phyloP scores from a whole-genome alignment of 2,113 vertebrate genomes.

The Copsychus sechellarum region DNA sequence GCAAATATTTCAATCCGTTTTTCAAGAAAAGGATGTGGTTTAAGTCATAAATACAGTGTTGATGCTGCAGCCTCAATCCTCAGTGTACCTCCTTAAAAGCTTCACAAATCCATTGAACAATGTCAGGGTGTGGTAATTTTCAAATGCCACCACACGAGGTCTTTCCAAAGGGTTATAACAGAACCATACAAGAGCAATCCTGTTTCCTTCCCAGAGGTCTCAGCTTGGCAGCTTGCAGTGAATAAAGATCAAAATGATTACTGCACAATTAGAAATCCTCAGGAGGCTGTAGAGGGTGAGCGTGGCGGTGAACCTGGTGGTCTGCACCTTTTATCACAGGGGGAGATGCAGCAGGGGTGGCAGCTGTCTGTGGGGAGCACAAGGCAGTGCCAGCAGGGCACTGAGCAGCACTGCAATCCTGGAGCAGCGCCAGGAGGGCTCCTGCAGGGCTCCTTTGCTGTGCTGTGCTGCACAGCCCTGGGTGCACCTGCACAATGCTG shows the following conservation, averaged over 20 bases:
- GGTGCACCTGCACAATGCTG: neutral
- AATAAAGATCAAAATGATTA: neutral
- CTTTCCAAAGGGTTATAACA: neutral
- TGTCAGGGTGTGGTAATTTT: neutral
- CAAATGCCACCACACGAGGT: neutral
- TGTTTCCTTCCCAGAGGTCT: neutral
- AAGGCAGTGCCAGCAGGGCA: neutral
- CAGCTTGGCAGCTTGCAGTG: neutral
- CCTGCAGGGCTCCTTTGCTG: neutral
- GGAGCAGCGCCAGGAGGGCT: neutral
- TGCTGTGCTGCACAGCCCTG: neutral
- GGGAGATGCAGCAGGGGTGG: neutral
- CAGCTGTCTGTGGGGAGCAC: neutral
- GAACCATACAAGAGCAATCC: neutral
- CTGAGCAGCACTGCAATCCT: neutral
- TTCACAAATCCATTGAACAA: neutral
- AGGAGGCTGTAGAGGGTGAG: neutral
- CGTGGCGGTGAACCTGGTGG: neutral
- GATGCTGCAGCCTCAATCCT: neutral
- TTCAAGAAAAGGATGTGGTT: neutral
- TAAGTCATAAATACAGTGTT: neutral
- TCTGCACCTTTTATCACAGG: neutral
- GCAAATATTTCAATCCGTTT: neutral
- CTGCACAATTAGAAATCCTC: neutral
- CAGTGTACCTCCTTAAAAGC: neutral